Evolutionary conservation across 2,888 invertebrate species (phyloP).

Genomic region (Vanessa cardui): DNA sequence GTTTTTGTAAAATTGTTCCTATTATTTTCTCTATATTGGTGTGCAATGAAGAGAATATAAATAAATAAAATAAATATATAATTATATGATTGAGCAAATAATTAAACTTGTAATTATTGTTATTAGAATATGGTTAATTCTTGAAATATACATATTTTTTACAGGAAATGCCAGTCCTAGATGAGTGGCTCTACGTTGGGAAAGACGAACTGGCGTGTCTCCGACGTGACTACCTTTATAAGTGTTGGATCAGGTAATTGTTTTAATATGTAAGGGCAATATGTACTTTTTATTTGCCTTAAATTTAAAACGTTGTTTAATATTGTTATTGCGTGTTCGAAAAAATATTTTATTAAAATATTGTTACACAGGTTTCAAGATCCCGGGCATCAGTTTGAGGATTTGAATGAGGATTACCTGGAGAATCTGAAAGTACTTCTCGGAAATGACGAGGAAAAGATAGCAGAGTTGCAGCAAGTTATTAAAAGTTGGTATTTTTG

Average conservation of each 20-base stretch:
- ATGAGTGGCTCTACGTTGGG: conserved; percentile 58
- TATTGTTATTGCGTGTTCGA: too few species aligned
- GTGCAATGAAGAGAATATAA: too few species aligned
- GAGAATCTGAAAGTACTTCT: conserved; percentile 54
- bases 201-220: conserved; percentile 60
- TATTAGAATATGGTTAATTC: too few species aligned
- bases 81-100: neutral
- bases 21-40: too few species aligned
- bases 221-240: conserved; percentile 59
- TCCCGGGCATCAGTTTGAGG: conserved; percentile 54
- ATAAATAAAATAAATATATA: too few species aligned
- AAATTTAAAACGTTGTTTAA: too few species aligned
- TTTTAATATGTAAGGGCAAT: neutral
- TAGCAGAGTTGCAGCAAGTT: conserved; percentile 53
- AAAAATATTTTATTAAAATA: too few species aligned
- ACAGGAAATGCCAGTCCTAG: conserved; percentile 61
- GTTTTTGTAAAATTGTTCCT: too few species aligned
- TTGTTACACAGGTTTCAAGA: conserved; percentile 59
- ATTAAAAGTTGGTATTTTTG: conserved; percentile 61
- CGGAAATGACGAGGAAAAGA: conserved; percentile 64
- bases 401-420: conserved; percentile 62
- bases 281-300: too few species aligned
- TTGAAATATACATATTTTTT: conserved; percentile 12
- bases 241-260: conserved; percentile 63
- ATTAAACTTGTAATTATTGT: neutral